Percentiles rank a stretch among this genome's conserved stretches.
phyloP scores from a whole-genome alignment of 2,888 invertebrate species.

The Pristionchus mayeri region DNA sequence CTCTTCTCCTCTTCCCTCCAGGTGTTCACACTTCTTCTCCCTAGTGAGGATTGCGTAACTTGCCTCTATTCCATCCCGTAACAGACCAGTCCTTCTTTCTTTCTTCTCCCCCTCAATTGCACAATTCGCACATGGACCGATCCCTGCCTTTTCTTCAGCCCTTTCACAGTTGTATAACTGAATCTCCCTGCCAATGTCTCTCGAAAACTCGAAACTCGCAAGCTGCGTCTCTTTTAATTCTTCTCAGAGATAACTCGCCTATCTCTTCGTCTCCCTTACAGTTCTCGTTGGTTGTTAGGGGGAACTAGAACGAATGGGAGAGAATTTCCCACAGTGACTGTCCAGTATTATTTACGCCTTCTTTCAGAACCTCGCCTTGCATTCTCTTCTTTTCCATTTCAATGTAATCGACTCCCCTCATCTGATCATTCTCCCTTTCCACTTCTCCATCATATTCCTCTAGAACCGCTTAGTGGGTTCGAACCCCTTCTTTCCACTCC shows the following conservation, averaged over 20 bases:
- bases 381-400: neutral
- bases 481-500: neutral
- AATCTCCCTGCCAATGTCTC: neutral
- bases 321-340: neutral
- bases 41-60: neutral
- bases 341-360: neutral
- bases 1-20: neutral
- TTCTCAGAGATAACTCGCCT: neutral
- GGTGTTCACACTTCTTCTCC: conserved; percentile 3
- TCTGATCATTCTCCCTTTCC: neutral
- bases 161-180: conserved; percentile 38
- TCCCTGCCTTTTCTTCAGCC: neutral
- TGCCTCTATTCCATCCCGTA: neutral
- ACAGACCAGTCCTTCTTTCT: conserved; percentile 11
- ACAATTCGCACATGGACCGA: neutral
- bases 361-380: neutral
- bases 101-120: conserved; percentile 14
- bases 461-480: conserved; percentile 10
- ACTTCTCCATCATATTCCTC: conserved; percentile 16
- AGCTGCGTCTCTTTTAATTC: too few relatives aligned
- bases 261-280: conserved; percentile 18
- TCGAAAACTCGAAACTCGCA: neutral
- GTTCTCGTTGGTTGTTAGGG: conserved; percentile 7
- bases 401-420: neutral
- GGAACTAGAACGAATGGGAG: neutral